A percentile compares a stretch with the other conserved stretches of the same genome.
phyloP scores from a whole-genome alignment of 2,888 invertebrate genomes.

The Drosophila differens region DNA sequence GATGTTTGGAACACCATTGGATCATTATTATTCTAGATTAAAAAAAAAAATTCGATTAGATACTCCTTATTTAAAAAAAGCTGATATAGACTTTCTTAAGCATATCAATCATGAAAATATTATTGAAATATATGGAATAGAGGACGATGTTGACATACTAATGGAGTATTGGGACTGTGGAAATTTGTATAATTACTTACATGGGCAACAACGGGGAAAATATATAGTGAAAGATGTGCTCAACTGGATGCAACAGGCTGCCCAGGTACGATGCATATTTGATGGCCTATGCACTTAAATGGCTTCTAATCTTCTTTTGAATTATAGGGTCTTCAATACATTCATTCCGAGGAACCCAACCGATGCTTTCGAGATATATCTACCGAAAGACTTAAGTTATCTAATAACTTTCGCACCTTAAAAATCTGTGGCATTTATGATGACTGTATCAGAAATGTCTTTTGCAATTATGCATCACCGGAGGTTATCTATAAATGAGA shows the following conservation, averaged over 20 bases:
- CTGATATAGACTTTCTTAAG: neutral
- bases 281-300: neutral
- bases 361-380: neutral
- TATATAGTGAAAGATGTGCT: neutral
- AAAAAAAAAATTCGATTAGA: no score
- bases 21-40: no score
- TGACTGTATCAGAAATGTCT: no score
- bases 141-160: fast-evolving
- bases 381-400: neutral
- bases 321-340: neutral
- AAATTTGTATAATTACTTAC: neutral
- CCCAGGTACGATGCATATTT: neutral
- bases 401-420: neutral
- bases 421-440: neutral
- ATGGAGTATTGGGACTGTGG: neutral
- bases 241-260: neutral
- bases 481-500: neutral
- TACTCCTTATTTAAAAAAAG: no score
- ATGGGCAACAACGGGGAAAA: neutral
- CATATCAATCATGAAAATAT: neutral
- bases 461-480: neutral
- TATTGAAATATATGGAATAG: neutral
- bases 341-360: neutral
- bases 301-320: neutral
- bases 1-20: neutral